Conservation (phyloP, 2,797 vertebrate genomes). For the Manis crassicaudata region DNA sequence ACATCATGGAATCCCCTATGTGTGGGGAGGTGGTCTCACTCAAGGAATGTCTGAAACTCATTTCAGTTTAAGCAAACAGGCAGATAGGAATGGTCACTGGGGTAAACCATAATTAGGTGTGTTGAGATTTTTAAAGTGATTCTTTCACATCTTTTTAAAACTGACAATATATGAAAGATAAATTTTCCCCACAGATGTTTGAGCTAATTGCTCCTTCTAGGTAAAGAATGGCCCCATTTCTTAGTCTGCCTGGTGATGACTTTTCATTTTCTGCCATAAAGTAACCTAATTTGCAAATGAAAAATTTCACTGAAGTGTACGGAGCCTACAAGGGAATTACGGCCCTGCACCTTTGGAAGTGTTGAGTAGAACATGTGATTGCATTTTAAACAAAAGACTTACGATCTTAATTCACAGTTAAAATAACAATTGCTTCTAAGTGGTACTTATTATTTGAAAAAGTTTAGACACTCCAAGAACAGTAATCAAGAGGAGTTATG, state of each 20-base stretch:
- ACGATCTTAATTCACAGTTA: slow-evolving; percentile 81
- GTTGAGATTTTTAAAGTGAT: not conserved
- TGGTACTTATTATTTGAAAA: slow-evolving; percentile 83
- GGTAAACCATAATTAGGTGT: not conserved
- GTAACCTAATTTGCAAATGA: slow-evolving; percentile 86
- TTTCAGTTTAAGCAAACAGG: not conserved
- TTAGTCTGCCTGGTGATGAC: slow-evolving; percentile 76
- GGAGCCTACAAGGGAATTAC: slow-evolving; percentile 83
- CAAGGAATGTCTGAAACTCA: not conserved
- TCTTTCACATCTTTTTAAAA: slow-evolving; percentile 51
- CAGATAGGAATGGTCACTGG: not conserved
- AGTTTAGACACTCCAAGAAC: slow-evolving; percentile 76
- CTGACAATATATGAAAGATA: not conserved
- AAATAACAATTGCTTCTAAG: slow-evolving; percentile 83
- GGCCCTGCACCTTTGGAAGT: slow-evolving; percentile 73
- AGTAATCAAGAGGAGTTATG: slow-evolving; percentile 70
- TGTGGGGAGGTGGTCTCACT: not conserved
- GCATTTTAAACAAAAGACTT: slow-evolving; percentile 81
- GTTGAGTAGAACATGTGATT: slow-evolving; percentile 67
- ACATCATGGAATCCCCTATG: not conserved
- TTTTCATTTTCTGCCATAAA: slow-evolving; percentile 84
- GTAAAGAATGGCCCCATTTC: slow-evolving; percentile 79
- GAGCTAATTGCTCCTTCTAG: slow-evolving; percentile 81
- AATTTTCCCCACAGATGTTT: slow-evolving; percentile 73
- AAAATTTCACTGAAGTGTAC: slow-evolving; percentile 82